These are phyloP conservation scores for Limenitis camilla DNA, from an alignment of 2,888 invertebrate genomes.

Conservation along the genomic window DNA sequence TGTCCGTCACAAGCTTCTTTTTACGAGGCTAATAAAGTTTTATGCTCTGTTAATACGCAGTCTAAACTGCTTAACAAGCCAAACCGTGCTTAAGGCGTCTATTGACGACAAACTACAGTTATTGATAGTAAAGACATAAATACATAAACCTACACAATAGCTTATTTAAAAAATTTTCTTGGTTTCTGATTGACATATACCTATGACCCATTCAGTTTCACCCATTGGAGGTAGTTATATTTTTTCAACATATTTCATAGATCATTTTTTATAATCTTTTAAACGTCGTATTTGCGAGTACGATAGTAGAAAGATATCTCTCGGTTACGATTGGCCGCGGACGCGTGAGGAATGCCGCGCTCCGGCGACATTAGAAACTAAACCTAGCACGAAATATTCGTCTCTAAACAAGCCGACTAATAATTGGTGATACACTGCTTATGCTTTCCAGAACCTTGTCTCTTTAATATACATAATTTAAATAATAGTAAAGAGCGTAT, in stretches of 20 bases:
- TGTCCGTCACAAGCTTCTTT: conserved; percentile 41
- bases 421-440: neutral
- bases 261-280: no score
- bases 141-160: no score
- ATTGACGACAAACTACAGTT: conserved; percentile 11
- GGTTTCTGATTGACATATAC: no score
- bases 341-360: conserved; percentile 63
- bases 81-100: conserved; percentile 20
- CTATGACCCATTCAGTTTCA: no score
- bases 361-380: conserved; percentile 59
- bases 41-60: conserved; percentile 33
- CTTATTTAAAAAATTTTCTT: no score
- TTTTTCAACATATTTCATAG: no score
- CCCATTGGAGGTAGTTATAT: no score
- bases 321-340: conserved; percentile 62
- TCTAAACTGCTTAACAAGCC: conserved; percentile 18
- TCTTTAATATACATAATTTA: no score
- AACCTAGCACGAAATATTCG: conserved; percentile 30
- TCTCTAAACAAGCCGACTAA: conserved; percentile 15
- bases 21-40: conserved; percentile 50
- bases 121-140: conserved; percentile 13
- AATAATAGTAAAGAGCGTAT: no score
- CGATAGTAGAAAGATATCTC: conserved; percentile 42
- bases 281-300: no score
- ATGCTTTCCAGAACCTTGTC: neutral